These are phyloP conservation scores for Callinectes sapidus DNA, from an alignment of 2,888 invertebrate species.

Conservation along the genomic window DNA sequence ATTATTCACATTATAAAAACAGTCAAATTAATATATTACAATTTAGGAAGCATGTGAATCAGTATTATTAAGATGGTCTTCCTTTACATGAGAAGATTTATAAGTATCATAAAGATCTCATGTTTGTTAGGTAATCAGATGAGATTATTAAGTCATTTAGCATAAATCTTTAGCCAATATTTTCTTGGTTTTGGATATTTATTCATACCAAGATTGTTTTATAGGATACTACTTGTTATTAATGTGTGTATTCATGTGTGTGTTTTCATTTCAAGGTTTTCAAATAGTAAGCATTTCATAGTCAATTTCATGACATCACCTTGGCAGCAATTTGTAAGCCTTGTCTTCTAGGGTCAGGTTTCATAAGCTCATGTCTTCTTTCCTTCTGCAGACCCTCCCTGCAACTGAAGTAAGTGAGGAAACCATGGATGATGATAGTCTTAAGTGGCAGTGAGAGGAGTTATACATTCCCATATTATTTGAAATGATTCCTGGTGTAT, in stretches of 20 bases:
- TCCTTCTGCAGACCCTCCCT: slow-evolving; percentile 72
- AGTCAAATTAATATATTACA: too few species aligned
- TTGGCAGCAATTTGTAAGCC: slow-evolving; percentile 49
- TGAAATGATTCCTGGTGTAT: slow-evolving; percentile 67
- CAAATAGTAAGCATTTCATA: slow-evolving; percentile 27
- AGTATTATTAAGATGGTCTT: too few species aligned
- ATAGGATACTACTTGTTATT: background rate
- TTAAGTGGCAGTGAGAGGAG: slow-evolving; percentile 63
- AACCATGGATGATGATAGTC: slow-evolving; percentile 61
- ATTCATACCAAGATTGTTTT: slow-evolving; percentile 10
- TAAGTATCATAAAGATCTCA: too few species aligned
- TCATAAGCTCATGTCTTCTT: slow-evolving; percentile 65
- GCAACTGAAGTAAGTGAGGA: slow-evolving; percentile 70
- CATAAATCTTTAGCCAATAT: background rate
- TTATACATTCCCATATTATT: slow-evolving; percentile 65
- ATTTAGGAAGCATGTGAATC: too few species aligned
- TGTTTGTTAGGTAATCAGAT: too few species aligned
- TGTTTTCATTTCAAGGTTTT: slow-evolving; percentile 7
- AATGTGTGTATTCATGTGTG: background rate
- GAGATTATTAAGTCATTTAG: background rate
- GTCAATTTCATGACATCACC: slow-evolving; percentile 8
- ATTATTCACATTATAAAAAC: too few species aligned
- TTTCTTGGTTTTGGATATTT: background rate
- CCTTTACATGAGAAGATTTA: too few species aligned
- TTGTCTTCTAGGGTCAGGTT: slow-evolving; percentile 55